A percentile compares a stretch with the other conserved stretches of the same genome.
These are phyloP conservation scores for Hydrophis major DNA, from an alignment of 2,797 vertebrate species.

Conservation along the genomic window DNA sequence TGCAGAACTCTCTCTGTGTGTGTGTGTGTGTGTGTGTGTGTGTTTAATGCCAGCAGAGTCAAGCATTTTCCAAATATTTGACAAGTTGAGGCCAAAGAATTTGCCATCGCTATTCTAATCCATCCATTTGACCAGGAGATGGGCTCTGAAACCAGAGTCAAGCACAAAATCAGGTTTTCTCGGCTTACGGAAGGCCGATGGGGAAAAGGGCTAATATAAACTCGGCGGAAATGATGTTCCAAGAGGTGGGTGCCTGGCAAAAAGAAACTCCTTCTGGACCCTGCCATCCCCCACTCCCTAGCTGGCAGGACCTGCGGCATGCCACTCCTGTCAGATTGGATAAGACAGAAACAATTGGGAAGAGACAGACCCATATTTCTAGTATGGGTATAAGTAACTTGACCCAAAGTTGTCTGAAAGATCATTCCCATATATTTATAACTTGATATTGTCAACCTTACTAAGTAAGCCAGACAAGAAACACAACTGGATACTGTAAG, in stretches of 20 bases:
- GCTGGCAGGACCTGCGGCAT: background rate
- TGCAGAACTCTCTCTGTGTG: too few species aligned
- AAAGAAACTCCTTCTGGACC: background rate
- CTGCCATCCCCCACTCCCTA: background rate
- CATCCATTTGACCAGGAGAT: background rate
- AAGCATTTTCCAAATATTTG: too few species aligned
- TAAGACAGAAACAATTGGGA: background rate
- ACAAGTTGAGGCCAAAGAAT: too few species aligned
- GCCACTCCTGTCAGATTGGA: background rate
- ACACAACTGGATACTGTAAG: background rate
- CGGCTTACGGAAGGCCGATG: background rate
- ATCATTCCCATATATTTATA: background rate
- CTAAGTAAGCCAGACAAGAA: background rate
- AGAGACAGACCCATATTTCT: background rate
- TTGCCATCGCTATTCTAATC: background rate
- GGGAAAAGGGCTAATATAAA: background rate
- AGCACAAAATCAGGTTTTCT: background rate
- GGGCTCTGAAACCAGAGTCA: background rate
- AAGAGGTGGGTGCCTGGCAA: background rate
- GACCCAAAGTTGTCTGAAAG: background rate
- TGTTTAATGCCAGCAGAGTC: too few species aligned
- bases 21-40: too few species aligned
- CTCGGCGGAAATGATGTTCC: background rate
- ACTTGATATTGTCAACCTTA: background rate
- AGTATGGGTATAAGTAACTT: too few species aligned